Evolutionary conservation across 2,888 invertebrate species (phyloP).

Genomic region (Phalera bucephala): DNA sequence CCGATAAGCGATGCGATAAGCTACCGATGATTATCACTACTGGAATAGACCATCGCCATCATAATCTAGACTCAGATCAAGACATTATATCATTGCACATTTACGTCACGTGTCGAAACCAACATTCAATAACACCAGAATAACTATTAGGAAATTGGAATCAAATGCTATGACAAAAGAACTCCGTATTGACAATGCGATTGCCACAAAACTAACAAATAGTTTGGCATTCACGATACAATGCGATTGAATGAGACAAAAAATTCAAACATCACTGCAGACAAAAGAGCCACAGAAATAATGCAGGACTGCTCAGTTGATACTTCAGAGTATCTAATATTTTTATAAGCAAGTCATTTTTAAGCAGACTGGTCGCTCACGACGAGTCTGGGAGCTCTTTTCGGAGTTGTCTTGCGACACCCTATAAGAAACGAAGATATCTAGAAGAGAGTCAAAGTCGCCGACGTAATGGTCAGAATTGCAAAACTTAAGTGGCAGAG

Average conservation of each 20-base stretch:
- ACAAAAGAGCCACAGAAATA: constrained; percentile 6
- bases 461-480: too few relatives aligned
- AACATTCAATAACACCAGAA: background rate
- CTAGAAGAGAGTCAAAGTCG: too few relatives aligned
- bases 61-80: background rate
- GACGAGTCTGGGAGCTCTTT: too few relatives aligned
- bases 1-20: too few relatives aligned
- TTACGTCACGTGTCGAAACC: constrained; percentile 2
- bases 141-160: constrained; percentile 3
- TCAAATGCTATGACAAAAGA: constrained; percentile 12
- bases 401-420: too few relatives aligned
- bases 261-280: constrained; percentile 15
- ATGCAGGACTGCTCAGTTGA: constrained; percentile 5
- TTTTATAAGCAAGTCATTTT: too few relatives aligned
- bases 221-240: constrained; percentile 8
- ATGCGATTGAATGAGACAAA: constrained; percentile 19
- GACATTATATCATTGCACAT: constrained; percentile 3
- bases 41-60: too few relatives aligned
- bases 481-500: too few relatives aligned
- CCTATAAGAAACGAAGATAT: too few relatives aligned
- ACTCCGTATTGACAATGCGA: constrained; percentile 24
- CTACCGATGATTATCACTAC: too few relatives aligned
- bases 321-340: too few relatives aligned
- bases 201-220: constrained; percentile 18
- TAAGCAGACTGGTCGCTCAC: too few relatives aligned